These are phyloP conservation scores for Mythimna impura DNA, from an alignment of 2,888 invertebrate genomes.

Conservation along the genomic window DNA sequence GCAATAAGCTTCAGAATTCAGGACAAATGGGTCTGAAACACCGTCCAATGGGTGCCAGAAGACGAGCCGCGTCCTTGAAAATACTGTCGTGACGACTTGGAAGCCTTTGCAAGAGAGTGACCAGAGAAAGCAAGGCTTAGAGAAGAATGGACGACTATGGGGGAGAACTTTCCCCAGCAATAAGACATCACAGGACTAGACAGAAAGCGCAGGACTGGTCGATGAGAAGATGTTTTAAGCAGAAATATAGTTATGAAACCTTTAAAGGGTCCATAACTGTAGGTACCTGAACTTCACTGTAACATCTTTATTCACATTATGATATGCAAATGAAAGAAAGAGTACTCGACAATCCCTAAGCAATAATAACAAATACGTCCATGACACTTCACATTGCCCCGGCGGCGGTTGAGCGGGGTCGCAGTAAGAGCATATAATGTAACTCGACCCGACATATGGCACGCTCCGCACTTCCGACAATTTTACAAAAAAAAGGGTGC, in stretches of 20 bases:
- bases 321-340: no score
- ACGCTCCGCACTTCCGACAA: conserved; percentile 87
- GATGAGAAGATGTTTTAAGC: no score
- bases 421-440: conserved; percentile 62
- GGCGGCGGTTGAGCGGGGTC: conserved; percentile 57
- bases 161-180: neutral
- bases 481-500: conserved; percentile 76
- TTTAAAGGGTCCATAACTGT: no score
- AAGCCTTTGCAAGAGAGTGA: neutral
- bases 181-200: neutral
- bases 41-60: neutral
- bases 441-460: conserved; percentile 85
- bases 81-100: neutral
- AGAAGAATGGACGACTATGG: neutral
- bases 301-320: no score
- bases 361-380: conserved; percentile 12
- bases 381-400: conserved; percentile 43
- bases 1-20: no score
- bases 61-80: neutral
- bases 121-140: neutral
- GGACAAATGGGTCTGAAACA: neutral
- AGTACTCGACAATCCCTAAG: neutral
- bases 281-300: no score
- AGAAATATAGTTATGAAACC: no score
- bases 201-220: no score